A percentile compares a stretch with the other conserved stretches of the same genome.
phyloP scores from a whole-genome alignment of 2,797 vertebrate genomes.

The Enteromius radiatus region DNA sequence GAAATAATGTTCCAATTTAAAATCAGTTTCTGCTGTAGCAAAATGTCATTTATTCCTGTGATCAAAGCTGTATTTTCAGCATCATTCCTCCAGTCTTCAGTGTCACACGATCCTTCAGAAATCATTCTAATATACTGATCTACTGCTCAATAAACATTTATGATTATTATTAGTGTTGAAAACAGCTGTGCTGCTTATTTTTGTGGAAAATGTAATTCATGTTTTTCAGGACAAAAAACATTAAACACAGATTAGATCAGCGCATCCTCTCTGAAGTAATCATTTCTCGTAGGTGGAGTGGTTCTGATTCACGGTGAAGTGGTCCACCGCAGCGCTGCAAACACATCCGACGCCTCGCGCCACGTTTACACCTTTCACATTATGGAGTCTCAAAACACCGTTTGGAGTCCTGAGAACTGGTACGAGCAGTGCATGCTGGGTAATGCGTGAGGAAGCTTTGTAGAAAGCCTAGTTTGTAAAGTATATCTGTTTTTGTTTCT shows the following conservation, averaged over 20 bases:
- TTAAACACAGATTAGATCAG: neutral
- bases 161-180: neutral
- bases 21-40: neutral
- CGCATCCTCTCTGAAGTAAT: neutral
- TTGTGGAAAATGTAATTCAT: neutral
- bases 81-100: neutral
- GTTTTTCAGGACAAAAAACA: neutral
- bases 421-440: conserved; percentile 63
- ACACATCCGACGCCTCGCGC: conserved; percentile 84
- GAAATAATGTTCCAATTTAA: neutral
- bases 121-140: neutral
- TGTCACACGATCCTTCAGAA: neutral
- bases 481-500: conserved; percentile 23
- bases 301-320: conserved; percentile 93
- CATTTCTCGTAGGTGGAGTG: conserved; percentile 77
- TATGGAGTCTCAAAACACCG: conserved; percentile 86
- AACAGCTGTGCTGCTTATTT: neutral
- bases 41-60: neutral
- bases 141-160: neutral
- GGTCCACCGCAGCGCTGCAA: conserved; percentile 89
- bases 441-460: neutral
- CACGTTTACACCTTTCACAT: conserved; percentile 92
- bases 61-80: neutral
- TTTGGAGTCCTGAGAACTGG: conserved; percentile 95
- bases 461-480: neutral